A percentile compares a stretch with the other conserved stretches of the same genome.
Evolutionary conservation across 92 coral and sea anemone genomes (phyloP).

Genomic region (Phenganax stokvisi): DNA sequence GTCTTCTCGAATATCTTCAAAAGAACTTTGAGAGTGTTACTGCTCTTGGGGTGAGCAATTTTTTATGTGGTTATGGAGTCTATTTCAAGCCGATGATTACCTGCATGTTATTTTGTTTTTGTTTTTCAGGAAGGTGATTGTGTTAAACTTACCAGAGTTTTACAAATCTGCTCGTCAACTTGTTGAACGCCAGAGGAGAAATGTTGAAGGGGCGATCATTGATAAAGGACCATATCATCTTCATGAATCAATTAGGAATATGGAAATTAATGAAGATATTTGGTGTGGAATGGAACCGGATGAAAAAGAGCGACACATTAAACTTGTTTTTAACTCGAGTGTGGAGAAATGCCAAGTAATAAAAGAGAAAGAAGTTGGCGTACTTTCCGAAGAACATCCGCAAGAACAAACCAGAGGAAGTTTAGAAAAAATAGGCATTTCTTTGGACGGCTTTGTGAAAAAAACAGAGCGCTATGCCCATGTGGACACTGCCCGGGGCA

Average conservation of each 20-base stretch:
- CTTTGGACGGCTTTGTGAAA: slow-evolving; percentile 21
- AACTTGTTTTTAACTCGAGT: background rate
- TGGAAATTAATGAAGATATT: slow-evolving; percentile 5
- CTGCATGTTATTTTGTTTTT: no score
- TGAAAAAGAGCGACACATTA: slow-evolving; percentile 18
- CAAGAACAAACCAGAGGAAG: slow-evolving; percentile 8
- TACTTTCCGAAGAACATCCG: background rate
- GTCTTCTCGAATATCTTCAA: no score
- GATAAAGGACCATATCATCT: slow-evolving; percentile 41
- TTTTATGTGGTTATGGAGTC: no score
- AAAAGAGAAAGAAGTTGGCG: no score
- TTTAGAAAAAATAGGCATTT: background rate
- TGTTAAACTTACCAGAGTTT: slow-evolving; percentile 7
- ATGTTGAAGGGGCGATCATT: slow-evolving; percentile 45
- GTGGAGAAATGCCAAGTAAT: no score
- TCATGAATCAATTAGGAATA: slow-evolving; percentile 34
- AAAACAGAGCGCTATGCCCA: slow-evolving; percentile 6
- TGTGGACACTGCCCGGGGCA: slow-evolving; percentile 42
- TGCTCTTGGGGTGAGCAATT: no score
- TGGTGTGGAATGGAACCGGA: slow-evolving; percentile 39
- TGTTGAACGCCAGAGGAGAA: slow-evolving; percentile 37
- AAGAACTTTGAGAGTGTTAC: no score
- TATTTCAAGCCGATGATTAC: no score
- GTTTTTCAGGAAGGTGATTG: no score
- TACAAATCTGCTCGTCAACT: slow-evolving; percentile 16